Conservation (phyloP, 2,113 vertebrate species). For the Pluvianellus socialis region DNA sequence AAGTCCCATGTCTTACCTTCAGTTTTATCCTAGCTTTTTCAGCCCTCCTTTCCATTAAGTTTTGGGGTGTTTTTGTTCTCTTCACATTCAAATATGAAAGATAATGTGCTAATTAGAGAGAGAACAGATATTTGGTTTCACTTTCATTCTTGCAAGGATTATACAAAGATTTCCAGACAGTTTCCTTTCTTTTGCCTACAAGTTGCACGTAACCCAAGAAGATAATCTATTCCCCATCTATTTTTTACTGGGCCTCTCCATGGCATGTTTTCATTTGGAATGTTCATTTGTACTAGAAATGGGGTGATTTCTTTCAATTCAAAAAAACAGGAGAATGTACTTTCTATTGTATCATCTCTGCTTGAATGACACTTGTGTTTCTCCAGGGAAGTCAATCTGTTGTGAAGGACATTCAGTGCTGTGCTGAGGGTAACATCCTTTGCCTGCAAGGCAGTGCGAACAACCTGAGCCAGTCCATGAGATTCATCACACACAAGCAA, state of each 20-base stretch:
- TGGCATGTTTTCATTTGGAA: not conserved
- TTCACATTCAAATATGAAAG: not conserved
- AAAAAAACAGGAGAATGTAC: not conserved
- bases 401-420: not conserved
- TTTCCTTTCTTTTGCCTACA: not conserved
- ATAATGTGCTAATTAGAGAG: not conserved
- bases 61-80: not conserved
- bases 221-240: not conserved
- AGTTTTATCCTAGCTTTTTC: not conserved
- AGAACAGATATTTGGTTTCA: not conserved
- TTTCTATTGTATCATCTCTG: not conserved
- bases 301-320: not conserved
- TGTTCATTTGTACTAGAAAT: not conserved
- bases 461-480: constrained; percentile 29
- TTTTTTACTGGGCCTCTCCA: not conserved
- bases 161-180: not conserved
- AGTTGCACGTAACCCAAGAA: not conserved
- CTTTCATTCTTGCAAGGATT: not conserved
- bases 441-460: constrained; percentile 15
- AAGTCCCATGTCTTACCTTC: not conserved
- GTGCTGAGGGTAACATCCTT: not conserved
- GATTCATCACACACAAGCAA: constrained; percentile 26
- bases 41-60: not conserved
- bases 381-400: constrained; percentile 8
- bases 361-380: constrained; percentile 1